phyloP scores from a whole-genome alignment of 2,113 vertebrate species.

The Pelobates fuscus region DNA sequence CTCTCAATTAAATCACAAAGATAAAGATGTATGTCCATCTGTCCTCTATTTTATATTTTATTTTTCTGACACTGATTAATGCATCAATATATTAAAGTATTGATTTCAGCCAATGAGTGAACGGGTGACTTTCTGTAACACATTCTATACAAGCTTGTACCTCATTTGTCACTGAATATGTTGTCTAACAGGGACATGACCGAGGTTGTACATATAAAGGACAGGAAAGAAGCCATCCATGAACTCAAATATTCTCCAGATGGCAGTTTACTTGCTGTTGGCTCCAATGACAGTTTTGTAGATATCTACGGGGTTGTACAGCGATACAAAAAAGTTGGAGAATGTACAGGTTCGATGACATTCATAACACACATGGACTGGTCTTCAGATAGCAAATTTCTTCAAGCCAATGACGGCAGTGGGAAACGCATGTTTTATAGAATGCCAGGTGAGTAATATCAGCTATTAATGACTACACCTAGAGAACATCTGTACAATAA shows the following conservation, averaged over 20 bases:
- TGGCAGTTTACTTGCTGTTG: slow-evolving; percentile 90
- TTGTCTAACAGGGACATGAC: slow-evolving; percentile 90
- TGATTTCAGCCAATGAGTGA: no score
- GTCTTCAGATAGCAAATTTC: slow-evolving; percentile 92
- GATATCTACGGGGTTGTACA: slow-evolving; percentile 94
- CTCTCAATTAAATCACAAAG: no score
- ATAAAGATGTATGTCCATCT: no score
- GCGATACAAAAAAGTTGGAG: slow-evolving; percentile 91
- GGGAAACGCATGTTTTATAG: slow-evolving; percentile 90
- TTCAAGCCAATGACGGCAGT: slow-evolving; percentile 94
- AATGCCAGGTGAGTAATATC: slow-evolving; percentile 84
- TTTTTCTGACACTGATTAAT: no score
- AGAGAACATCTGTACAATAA: no score
- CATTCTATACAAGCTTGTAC: no score
- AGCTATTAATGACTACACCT: not conserved
- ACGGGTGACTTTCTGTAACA: no score
- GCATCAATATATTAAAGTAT: no score
- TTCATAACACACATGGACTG: slow-evolving; percentile 99
- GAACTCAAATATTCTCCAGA: slow-evolving; percentile 97
- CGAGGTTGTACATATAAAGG: slow-evolving; percentile 97
- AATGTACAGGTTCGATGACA: slow-evolving; percentile 86
- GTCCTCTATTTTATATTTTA: no score
- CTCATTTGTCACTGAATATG: slow-evolving; percentile 1
- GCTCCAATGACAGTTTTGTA: slow-evolving; percentile 92
- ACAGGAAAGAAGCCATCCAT: slow-evolving; percentile 96